Evolutionary conservation across 2,797 vertebrate species (phyloP).

Genomic region (Aeoliscus strigatus): DNA sequence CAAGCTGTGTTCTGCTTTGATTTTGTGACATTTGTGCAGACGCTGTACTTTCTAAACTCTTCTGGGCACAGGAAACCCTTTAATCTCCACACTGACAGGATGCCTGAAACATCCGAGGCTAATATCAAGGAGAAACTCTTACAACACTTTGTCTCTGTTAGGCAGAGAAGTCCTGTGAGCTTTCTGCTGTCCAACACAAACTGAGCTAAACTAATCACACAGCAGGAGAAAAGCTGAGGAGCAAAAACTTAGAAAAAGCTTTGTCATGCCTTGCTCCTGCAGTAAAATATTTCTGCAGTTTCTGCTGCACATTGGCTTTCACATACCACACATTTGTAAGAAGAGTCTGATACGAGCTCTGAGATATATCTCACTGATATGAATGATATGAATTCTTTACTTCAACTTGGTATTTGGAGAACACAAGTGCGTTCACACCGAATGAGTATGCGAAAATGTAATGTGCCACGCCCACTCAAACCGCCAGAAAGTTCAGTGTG

Average conservation of each 20-base stretch:
- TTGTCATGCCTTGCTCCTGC: slow-evolving; percentile 5
- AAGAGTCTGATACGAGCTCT: background rate
- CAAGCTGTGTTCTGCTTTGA: slow-evolving; percentile 27
- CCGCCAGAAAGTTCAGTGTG: too few relatives aligned
- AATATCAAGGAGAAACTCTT: slow-evolving; percentile 20
- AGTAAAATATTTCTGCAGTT: background rate
- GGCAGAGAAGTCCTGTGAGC: slow-evolving; percentile 16
- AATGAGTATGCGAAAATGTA: too few relatives aligned
- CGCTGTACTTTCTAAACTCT: slow-evolving; percentile 11
- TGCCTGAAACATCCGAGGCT: slow-evolving; percentile 12
- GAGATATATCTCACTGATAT: background rate
- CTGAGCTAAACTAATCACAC: slow-evolving; percentile 21
- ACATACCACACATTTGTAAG: slow-evolving; percentile 1
- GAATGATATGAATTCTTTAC: background rate
- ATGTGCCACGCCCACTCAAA: too few relatives aligned
- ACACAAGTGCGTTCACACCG: too few relatives aligned
- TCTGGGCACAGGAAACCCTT: slow-evolving; percentile 24
- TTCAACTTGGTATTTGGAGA: too few relatives aligned
- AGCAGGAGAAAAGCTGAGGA: slow-evolving; percentile 13
- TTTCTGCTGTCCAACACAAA: slow-evolving; percentile 14
- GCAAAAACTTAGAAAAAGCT: slow-evolving; percentile 5
- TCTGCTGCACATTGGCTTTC: background rate
- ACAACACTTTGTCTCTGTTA: slow-evolving; percentile 31
- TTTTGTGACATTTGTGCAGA: slow-evolving; percentile 47
- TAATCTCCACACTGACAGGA: slow-evolving; percentile 30